These are phyloP conservation scores for Platerodrilus igneus DNA, from an alignment of 2,888 invertebrate species.

Conservation along the genomic window DNA sequence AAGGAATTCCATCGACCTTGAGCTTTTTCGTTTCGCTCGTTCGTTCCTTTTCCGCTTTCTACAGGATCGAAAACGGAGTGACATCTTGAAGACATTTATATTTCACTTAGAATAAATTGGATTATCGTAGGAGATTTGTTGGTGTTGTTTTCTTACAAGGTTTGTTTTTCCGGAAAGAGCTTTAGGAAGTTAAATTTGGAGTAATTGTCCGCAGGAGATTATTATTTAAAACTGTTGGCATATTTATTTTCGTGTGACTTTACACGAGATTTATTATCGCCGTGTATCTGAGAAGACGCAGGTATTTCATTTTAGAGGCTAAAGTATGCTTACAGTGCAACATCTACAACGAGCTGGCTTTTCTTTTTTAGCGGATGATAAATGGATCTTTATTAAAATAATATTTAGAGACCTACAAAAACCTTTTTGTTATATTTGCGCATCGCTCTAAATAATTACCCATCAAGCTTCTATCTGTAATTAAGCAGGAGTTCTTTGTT, in stretches of 20 bases:
- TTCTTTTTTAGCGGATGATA: conserved; percentile 27
- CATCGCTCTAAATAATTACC: conserved; percentile 24
- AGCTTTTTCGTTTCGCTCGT: conserved; percentile 32
- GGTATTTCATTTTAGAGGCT: conserved; percentile 30
- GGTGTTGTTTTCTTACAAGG: conserved; percentile 25
- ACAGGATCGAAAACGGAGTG: conserved; percentile 23
- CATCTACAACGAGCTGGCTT: conserved; percentile 22
- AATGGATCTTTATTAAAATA: conserved; percentile 29
- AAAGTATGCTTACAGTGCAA: too few relatives aligned
- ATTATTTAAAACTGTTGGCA: conserved; percentile 23
- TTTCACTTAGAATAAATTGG: conserved; percentile 30
- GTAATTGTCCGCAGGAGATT: conserved; percentile 24
- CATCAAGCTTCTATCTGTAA: conserved; percentile 33
- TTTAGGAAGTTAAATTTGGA: conserved; percentile 19
- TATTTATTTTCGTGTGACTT: conserved; percentile 24
- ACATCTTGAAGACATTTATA: conserved; percentile 28
- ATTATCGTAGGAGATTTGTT: conserved; percentile 29
- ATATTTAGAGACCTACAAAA: conserved; percentile 22
- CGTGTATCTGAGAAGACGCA: conserved; percentile 19
- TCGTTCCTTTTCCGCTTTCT: conserved; percentile 33
- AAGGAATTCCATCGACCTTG: conserved; percentile 35
- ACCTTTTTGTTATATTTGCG: too few relatives aligned
- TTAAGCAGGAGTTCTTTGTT: conserved; percentile 35
- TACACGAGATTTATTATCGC: conserved; percentile 18
- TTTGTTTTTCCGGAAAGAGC: conserved; percentile 22